Evolutionary conservation across 2,113 vertebrate genomes (phyloP).

Genomic region (Gallinago paraguaiae): DNA sequence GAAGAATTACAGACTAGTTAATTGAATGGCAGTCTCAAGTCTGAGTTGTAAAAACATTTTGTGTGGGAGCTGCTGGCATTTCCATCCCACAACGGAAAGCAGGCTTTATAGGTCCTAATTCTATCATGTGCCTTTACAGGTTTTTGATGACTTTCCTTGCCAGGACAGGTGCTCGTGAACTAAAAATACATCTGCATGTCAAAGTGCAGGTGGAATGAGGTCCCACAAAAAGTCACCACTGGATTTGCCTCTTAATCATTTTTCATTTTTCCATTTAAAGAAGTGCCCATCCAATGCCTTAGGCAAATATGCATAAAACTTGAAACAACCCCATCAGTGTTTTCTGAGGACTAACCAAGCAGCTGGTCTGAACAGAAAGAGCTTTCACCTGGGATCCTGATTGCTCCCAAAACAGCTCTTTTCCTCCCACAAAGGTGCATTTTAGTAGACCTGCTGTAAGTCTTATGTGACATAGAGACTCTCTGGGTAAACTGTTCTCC

Average conservation of each 20-base stretch:
- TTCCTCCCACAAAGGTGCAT: slow-evolving; percentile 22
- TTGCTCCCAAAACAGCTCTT: slow-evolving; percentile 15
- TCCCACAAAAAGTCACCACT: background rate
- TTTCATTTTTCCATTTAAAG: background rate
- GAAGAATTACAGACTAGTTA: background rate
- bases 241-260: background rate
- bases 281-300: background rate
- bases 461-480: slow-evolving; percentile 34
- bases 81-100: background rate
- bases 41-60: background rate
- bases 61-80: background rate
- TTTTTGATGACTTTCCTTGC: background rate
- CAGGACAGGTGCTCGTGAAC: background rate
- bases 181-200: background rate
- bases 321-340: background rate
- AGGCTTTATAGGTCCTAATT: background rate
- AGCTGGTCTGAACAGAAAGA: slow-evolving; percentile 45
- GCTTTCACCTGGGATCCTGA: background rate
- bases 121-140: background rate
- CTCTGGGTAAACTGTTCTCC: background rate
- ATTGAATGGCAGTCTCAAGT: background rate
- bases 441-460: slow-evolving; percentile 42
- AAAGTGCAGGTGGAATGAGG: background rate
- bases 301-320: background rate
- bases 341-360: slow-evolving; percentile 31